Evolutionary conservation across 2,888 invertebrate species (phyloP).

Genomic region (Lottia scabra): DNA sequence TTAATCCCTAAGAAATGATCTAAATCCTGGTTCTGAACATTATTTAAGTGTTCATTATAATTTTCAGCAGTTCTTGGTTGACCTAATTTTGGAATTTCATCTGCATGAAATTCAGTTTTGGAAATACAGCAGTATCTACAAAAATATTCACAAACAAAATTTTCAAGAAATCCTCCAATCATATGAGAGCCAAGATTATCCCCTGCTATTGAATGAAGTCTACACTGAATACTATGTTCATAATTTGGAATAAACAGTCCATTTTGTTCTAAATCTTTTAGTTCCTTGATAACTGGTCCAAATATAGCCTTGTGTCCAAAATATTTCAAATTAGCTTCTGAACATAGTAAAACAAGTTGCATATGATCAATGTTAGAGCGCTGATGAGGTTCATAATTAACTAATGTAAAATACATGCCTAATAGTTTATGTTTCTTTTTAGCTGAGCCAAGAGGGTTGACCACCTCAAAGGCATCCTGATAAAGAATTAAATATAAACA

Average conservation of each 20-base stretch:
- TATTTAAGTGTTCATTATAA: not conserved
- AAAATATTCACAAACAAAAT: too few species aligned
- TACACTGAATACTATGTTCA: conserved; percentile 11
- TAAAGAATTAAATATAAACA: conserved; percentile 22
- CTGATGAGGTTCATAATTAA: conserved; percentile 17
- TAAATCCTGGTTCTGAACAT: not conserved
- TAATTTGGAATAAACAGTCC: conserved; percentile 6
- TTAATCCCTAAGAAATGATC: conserved; percentile 9
- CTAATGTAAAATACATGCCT: conserved; percentile 27
- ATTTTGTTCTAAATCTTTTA: conserved; percentile 16
- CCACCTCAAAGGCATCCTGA: conserved; percentile 34
- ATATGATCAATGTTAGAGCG: conserved; percentile 27
- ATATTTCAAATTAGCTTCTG: conserved; percentile 21
- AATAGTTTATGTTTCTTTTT: conserved; percentile 31
- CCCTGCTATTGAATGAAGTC: conserved; percentile 14
- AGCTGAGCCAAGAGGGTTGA: conserved; percentile 31
- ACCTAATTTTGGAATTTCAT: not conserved
- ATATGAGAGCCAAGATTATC: conserved; percentile 26
- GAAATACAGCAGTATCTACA: conserved; percentile 25
- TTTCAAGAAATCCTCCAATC: conserved; percentile 24
- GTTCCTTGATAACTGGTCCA: conserved; percentile 14
- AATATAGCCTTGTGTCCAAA: conserved; percentile 15
- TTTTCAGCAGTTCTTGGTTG: not conserved
- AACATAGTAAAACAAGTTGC: conserved; percentile 29
- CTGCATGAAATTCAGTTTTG: conserved; percentile 5